These are phyloP conservation scores for Sebastes cheni DNA, from an alignment of 2,797 vertebrate genomes.

Conservation along the genomic window DNA sequence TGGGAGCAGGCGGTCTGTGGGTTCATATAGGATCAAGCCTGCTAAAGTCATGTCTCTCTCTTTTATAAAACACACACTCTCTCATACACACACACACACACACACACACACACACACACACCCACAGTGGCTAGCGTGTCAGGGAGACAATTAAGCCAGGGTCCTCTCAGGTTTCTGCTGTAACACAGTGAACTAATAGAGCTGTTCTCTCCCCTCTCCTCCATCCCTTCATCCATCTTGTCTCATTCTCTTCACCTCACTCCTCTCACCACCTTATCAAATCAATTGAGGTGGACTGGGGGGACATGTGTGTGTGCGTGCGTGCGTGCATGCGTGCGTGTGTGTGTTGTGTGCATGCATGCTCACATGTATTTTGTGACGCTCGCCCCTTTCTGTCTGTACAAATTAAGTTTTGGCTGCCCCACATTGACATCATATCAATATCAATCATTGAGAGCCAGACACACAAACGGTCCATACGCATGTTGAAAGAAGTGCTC, in stretches of 20 bases:
- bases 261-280: constrained; percentile 40
- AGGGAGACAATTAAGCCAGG: constrained; percentile 84
- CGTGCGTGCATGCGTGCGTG: background rate
- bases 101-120: constrained; percentile 50
- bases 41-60: background rate
- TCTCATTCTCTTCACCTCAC: constrained; percentile 44
- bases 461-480: constrained; percentile 43
- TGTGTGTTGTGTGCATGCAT: background rate
- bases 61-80: background rate
- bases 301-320: background rate
- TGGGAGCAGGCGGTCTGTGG: background rate
- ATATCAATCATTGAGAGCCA: background rate
- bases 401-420: constrained; percentile 15
- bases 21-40: background rate
- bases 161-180: constrained; percentile 84
- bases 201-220: constrained; percentile 44
- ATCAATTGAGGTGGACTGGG: constrained; percentile 54
- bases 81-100: constrained; percentile 16
- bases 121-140: constrained; percentile 78
- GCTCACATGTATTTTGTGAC: background rate
- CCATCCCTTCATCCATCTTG: constrained; percentile 18
- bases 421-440: constrained; percentile 45
- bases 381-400: background rate
- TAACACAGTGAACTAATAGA: constrained; percentile 81
- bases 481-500: background rate